These are phyloP conservation scores for Onthophagus taurus DNA, from an alignment of 1,140 invertebrate species.

Conservation along the genomic window DNA sequence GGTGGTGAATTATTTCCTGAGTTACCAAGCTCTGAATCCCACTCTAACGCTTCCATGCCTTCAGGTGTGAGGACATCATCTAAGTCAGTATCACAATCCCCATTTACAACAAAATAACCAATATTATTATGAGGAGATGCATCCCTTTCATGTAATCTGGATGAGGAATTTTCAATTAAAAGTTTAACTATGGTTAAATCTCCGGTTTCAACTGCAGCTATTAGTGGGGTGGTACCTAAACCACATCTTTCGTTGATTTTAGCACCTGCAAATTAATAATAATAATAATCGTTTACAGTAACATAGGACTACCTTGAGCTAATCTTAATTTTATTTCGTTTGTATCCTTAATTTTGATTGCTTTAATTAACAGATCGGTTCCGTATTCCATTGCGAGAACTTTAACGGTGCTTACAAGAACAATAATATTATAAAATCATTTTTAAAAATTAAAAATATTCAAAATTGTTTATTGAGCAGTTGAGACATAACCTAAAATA, in stretches of 20 bases:
- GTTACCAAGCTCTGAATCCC: conserved; percentile 46
- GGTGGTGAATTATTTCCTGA: conserved; percentile 20
- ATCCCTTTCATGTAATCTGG: conserved; percentile 17
- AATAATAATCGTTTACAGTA: conserved; percentile 2
- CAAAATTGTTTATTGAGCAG: too few relatives aligned
- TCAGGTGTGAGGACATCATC: conserved; percentile 47
- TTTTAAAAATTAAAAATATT: too few relatives aligned
- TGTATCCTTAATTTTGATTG: conserved; percentile 29
- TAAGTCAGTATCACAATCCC: conserved; percentile 31
- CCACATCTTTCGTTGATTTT: conserved; percentile 40
- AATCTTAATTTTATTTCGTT: conserved; percentile 25
- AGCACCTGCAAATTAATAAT: conserved; percentile 34
- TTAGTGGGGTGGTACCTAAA: conserved; percentile 39
- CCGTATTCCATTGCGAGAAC: conserved; percentile 16
- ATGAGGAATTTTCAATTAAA: conserved; percentile 32
- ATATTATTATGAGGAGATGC: conserved; percentile 30
- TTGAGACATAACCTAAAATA: too few relatives aligned
- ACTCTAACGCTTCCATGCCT: conserved; percentile 50
- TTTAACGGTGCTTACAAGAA: too few relatives aligned
- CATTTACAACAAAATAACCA: conserved; percentile 37
- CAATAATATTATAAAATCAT: too few relatives aligned
- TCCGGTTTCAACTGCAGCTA: conserved; percentile 40
- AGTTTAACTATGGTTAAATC: conserved; percentile 37
- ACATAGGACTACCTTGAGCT: conserved; percentile 16
- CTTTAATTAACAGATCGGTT: conserved; percentile 31